Evolutionary conservation across 2,888 invertebrate species (phyloP), one percentile per base, ranked within the genome.

Genomic region (Scrobipalpa atriplicella): DNA sequence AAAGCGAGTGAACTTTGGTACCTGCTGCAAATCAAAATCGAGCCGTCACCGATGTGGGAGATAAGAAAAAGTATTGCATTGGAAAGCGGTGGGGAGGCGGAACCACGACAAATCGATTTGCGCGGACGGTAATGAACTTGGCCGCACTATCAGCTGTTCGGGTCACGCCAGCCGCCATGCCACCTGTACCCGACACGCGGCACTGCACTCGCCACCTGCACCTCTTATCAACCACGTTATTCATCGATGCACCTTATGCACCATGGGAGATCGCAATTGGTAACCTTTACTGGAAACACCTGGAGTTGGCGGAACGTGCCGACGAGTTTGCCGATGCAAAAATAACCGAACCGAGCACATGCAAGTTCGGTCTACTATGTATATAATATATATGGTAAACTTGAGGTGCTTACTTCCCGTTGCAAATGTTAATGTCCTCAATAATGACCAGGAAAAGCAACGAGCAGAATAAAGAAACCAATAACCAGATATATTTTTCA

Each of bases 101-200:
- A 79, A 79, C 83, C 86, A 81, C 78, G 78, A 74, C 85, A 76
- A 86, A 92, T 91, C 86, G 82, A 90, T 92, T 85, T 81, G 81
- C 78, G 81, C 87, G 84, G 79, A 75, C 87, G 88, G 84, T 90
- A 91, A 90, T 92, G 91, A 92, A 91, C 92, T 91, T 92, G 90
- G 84, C 85, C 84, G 79, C 75, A 73, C 78, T 84, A 87, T 90
- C 91, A 89, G 89, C 88, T 87, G 89, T 82, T 82, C 75, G 54
- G 21, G 83, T 78, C 80, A 80, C 78, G 72, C 69, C 62, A 76
- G 71, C 82, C 39, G 63, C 65, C 36, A 38, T n/a, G 36, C 36
- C 47, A 69, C 71, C 71, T 72, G 72, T 68, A 65, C 52, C 16
- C 64, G 43, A 43, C 41, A 62, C 68, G 69, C 69, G 72, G 64